Base-by-base conservation (phyloP, 2,888 invertebrate genomes). In the Amiota minor region DNA sequence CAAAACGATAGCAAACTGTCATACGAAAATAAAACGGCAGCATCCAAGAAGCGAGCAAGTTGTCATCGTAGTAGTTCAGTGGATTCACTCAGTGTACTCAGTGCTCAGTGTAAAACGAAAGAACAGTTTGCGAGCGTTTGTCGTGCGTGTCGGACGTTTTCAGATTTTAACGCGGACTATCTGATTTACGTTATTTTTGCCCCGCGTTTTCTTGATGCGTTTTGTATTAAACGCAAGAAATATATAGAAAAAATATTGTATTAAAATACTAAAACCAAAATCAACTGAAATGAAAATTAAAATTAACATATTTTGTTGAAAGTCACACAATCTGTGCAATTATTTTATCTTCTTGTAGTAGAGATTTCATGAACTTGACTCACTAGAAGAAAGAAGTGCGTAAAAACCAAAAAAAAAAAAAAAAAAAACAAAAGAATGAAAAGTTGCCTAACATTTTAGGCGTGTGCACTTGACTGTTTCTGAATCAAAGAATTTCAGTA, bases 41-140 rank as follows among this genome's bases (percentile, higher is more conserved):
- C 35, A 35, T 35, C 35, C 35, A 35, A 6, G 6, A 35, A 35
- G 35, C 35, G 6, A 35, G 35, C 2, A 35, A 35, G 35, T 35
- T 8, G 6, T 35, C 35, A 8, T 35, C 6, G 35, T 35, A 2
- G 35, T 6, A 35, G 35, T 35, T 35, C 6, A 1, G n/a, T 59
- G 6, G 10, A 67, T n/a, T 6, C 35, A 16, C n/a, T 67, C 65
- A 49, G 20, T 49, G 49, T 6, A 23, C 23, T 23, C 59, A 18
- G 20, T 49, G 47, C 9, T 35, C 14, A 45, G 35, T 2, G 1
- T 16, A 20, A 0, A 18, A 23, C 16, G n/a, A 72, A 71, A 73
- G 78, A 80, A 77, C 77, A 88, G 87, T 88, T 87, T 87, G 81
- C 86, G 83, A 88, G 87, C 83, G 83, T 77, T 82, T 81, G 81